phyloP scores from a whole-genome alignment of 1,140 invertebrate genomes.

The Venustaconcha ellipsiformis region DNA sequence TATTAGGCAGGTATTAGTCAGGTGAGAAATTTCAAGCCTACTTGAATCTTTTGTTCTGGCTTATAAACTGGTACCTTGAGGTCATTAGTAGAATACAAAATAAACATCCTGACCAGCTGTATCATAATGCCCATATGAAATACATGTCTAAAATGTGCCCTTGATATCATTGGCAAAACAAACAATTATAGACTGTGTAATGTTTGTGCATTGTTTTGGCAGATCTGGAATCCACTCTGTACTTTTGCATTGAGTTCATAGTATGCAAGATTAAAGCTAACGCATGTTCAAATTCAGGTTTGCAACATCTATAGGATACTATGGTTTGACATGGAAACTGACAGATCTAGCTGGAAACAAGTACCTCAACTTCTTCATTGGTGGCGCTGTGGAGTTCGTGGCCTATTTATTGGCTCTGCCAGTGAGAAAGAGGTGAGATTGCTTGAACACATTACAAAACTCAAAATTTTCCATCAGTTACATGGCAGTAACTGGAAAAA shows the following conservation, averaged over 20 bases:
- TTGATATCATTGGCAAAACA: too few relatives aligned
- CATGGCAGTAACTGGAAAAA: neutral
- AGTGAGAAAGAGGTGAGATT: conserved; percentile 36
- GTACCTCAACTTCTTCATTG: conserved; percentile 65
- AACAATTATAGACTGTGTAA: too few relatives aligned
- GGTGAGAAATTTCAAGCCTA: too few relatives aligned
- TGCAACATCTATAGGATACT: conserved; percentile 71
- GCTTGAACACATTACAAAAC: neutral
- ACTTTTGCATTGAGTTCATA: neutral
- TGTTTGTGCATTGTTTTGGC: too few relatives aligned
- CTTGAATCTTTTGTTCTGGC: too few relatives aligned
- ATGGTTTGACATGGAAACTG: conserved; percentile 71
- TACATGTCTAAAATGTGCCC: too few relatives aligned
- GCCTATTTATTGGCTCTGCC: conserved; percentile 79
- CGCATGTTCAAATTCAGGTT: conserved; percentile 71
- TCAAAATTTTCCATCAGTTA: neutral
- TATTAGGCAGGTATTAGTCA: too few relatives aligned
- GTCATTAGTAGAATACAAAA: too few relatives aligned
- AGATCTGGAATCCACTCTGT: too few relatives aligned
- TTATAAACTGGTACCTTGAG: too few relatives aligned
- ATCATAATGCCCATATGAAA: too few relatives aligned
- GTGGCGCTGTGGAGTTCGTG: conserved; percentile 82
- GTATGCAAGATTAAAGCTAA: neutral
- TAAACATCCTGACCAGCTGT: too few relatives aligned
- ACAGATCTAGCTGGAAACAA: conserved; percentile 58